Conservation (phyloP, 2,888 invertebrate genomes). For the Pasiphila rectangulata region DNA sequence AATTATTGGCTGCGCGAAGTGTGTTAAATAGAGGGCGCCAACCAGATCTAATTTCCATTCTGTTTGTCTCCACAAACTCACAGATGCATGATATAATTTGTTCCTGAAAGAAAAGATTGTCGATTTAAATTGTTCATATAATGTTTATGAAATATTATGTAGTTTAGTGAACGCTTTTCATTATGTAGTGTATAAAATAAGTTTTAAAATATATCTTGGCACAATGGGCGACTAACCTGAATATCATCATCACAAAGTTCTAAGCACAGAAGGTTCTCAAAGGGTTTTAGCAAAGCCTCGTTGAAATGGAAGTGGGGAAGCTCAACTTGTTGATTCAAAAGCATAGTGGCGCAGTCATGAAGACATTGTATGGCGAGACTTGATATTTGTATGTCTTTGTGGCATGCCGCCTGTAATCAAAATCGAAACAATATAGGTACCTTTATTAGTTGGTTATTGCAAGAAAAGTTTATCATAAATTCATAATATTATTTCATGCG, state of each 20-base stretch:
- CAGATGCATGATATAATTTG: slow-evolving; percentile 96
- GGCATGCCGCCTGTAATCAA: slow-evolving; percentile 89
- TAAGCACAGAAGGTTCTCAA: slow-evolving; percentile 95
- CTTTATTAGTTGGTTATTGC: no score
- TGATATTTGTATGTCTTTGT: slow-evolving; percentile 92
- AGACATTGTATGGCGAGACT: slow-evolving; percentile 95
- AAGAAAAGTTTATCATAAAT: no score
- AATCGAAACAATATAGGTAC: no score
- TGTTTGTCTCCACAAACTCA: slow-evolving; percentile 96
- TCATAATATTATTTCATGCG: no score
- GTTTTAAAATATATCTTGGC: no score
- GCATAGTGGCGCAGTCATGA: slow-evolving; percentile 93
- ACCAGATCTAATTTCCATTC: slow-evolving; percentile 95
- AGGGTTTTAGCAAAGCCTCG: slow-evolving; percentile 96
- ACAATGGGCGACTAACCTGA: slow-evolving; percentile 84
- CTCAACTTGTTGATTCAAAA: slow-evolving; percentile 93
- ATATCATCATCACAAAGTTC: slow-evolving; percentile 96
- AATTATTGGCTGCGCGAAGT: slow-evolving; percentile 90
- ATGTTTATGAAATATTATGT: no score
- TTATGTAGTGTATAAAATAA: no score
- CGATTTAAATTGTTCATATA: not conserved
- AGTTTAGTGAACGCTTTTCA: no score
- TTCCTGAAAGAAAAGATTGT: slow-evolving; percentile 77
- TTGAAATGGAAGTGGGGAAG: slow-evolving; percentile 97
- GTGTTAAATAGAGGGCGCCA: slow-evolving; percentile 98